Evolutionary conservation across 2,888 invertebrate species (phyloP), one percentile per base, ranked within the genome.

Genomic region (Sarcophaga subvicina): DNA sequence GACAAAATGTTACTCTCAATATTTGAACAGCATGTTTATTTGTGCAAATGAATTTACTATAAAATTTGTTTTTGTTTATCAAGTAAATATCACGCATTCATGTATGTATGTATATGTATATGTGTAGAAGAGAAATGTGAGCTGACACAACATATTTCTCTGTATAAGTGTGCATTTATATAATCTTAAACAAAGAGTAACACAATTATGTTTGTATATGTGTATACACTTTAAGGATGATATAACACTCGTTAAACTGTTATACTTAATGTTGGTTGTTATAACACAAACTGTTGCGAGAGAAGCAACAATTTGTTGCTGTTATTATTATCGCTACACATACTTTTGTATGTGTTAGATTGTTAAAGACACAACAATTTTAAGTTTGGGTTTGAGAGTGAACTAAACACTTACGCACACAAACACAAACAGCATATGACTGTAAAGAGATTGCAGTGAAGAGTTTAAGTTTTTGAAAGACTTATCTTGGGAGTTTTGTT

Each of bases 221-320:
- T 54, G 54, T 54, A 8, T 37, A 10, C 8, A 37, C 37, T 37
- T 37, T 8, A 37, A 37, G 37, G 37, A 10, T 2, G 8, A 37
- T 37, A 37, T 37, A 17, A 14, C 17, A 54, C 12, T 54, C 14
- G 54, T 54, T 14, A 54, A 54, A 54, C 54, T 54, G 54, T 54
- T 54, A 54, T 54, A 54, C 54, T 54, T 54, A 14, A 17, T 54
- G 17, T 54, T 54, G 54, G 12, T 54, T 54, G 75, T 37, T 87
- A 84, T 87, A 87, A 87, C 83, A 87, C 80, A 81, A 87, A 84
- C 84, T 84, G 79, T 87, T 87, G 81, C 79, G 76, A 84, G 87
- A 84, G 79, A 87, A 81, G 88, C 88, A 88, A 88, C 88, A 88
- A 88, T 87, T 88, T 88, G 88, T 88, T 88, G 85, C 81, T 85